Evolutionary conservation across 1,140 invertebrate genomes (phyloP).

Genomic region (Philotrypesis tridentata): DNA sequence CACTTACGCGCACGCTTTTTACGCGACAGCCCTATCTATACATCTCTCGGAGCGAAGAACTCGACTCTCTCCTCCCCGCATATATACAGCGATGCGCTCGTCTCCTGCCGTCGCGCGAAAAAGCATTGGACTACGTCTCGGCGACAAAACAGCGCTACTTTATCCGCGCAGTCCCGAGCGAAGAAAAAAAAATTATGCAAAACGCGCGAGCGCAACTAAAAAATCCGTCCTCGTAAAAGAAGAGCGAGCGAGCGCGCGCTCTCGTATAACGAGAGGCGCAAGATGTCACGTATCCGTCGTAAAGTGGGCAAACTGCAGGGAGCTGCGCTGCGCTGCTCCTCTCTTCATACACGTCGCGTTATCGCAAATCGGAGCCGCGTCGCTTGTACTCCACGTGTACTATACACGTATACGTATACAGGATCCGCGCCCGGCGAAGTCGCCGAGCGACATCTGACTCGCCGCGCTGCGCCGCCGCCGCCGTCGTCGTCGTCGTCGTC

Average conservation of each 20-base stretch:
- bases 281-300: conserved; percentile 44
- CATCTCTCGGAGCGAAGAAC: too few species aligned
- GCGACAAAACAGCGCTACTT: background rate
- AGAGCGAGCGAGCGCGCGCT: conserved; percentile 13
- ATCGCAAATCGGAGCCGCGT: conserved; percentile 27
- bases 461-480: background rate
- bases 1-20: too few species aligned
- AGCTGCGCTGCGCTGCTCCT: background rate
- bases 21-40: too few species aligned
- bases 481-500: background rate
- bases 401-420: background rate
- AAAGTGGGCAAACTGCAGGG: conserved; percentile 41
- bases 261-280: conserved; percentile 41
- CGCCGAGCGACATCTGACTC: conserved; percentile 17
- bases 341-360: conserved; percentile 23
- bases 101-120: background rate
- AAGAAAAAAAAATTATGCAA: conserved; percentile 33
- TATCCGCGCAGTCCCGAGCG: background rate
- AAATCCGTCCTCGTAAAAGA: conserved; percentile 3
- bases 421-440: background rate
- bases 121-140: background rate
- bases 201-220: conserved; percentile 11
- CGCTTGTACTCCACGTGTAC: too few species aligned
- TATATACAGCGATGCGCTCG: too few species aligned
- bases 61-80: background rate